A percentile compares a stretch with the other conserved stretches of the same genome.
These are phyloP conservation scores for Coregonus ussuriensis DNA, from an alignment of 2,797 vertebrate species.

Conservation along the genomic window DNA sequence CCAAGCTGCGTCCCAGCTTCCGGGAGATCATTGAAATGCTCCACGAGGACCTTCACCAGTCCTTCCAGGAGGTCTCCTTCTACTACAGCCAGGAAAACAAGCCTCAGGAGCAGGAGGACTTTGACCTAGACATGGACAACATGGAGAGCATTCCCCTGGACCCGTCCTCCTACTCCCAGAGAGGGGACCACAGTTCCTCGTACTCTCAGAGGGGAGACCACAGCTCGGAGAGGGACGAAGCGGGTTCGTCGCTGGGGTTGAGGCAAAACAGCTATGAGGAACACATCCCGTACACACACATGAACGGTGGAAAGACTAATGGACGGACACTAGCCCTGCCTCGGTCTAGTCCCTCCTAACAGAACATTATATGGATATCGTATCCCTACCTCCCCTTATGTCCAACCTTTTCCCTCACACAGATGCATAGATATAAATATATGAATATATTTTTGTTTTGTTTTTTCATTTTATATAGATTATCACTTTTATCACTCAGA, in stretches of 20 bases:
- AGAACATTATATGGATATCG: not conserved
- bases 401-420: not conserved
- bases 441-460: slow-evolving; percentile 40
- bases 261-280: slow-evolving; percentile 89
- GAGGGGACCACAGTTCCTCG: slow-evolving; percentile 81
- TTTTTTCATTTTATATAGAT: slow-evolving; percentile 67
- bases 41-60: slow-evolving; percentile 89
- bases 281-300: slow-evolving; percentile 92
- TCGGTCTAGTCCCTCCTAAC: slow-evolving; percentile 88
- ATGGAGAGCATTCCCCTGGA: slow-evolving; percentile 98
- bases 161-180: slow-evolving; percentile 87
- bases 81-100: slow-evolving; percentile 98
- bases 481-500: slow-evolving; percentile 68
- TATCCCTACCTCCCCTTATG: no score
- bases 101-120: slow-evolving; percentile 87
- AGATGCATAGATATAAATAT: slow-evolving; percentile 19
- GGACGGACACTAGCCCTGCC: slow-evolving; percentile 88
- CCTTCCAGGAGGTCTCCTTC: slow-evolving; percentile 92
- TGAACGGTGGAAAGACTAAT: no score
- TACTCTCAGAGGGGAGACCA: slow-evolving; percentile 85
- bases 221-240: slow-evolving; percentile 77
- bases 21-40: slow-evolving; percentile 95
- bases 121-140: slow-evolving; percentile 91
- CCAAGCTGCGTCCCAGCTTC: slow-evolving; percentile 93
- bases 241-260: slow-evolving; percentile 80